Evolutionary conservation across 2,797 vertebrate species (phyloP).

Genomic region (Sternotherus odoratus): DNA sequence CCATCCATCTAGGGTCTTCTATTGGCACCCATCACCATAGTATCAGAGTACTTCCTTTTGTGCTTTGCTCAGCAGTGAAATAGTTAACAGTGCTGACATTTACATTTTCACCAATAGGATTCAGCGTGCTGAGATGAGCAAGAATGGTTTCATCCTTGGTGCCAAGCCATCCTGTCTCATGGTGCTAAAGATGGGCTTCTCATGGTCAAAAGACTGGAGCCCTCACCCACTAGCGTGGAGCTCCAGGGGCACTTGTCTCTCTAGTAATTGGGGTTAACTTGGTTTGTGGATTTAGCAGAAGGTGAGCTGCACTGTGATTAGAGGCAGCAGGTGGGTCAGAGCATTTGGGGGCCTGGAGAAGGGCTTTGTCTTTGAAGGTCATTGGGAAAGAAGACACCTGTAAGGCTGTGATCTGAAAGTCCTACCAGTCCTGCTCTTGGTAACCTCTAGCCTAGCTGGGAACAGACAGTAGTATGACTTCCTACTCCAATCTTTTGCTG

Average conservation of each 20-base stretch:
- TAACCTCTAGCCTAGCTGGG: not conserved
- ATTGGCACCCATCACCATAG: not conserved
- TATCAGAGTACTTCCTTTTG: not conserved
- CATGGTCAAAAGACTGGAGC: not conserved
- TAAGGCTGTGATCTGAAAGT: not conserved
- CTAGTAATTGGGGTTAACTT: not conserved
- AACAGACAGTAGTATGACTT: not conserved
- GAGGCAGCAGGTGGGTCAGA: not conserved
- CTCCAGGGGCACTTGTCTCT: not conserved
- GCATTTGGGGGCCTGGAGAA: not conserved
- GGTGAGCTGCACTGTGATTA: not conserved
- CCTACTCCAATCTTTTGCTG: not conserved
- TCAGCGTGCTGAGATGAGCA: not conserved
- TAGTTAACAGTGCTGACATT: accelerated
- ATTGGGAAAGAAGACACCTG: not conserved
- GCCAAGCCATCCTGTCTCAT: not conserved
- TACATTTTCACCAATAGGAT: not conserved
- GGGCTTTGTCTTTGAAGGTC: not conserved
- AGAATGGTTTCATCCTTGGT: not conserved
- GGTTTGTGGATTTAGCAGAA: not conserved
- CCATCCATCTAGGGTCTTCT: accelerated
- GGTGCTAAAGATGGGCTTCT: not conserved
- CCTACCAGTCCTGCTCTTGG: not conserved
- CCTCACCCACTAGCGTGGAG: not conserved
- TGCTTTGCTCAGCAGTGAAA: not conserved